Percentiles rank a stretch among this genome's conserved stretches.
Conservation (phyloP, 2,888 invertebrate species). For the Lycaena phlaeas region DNA sequence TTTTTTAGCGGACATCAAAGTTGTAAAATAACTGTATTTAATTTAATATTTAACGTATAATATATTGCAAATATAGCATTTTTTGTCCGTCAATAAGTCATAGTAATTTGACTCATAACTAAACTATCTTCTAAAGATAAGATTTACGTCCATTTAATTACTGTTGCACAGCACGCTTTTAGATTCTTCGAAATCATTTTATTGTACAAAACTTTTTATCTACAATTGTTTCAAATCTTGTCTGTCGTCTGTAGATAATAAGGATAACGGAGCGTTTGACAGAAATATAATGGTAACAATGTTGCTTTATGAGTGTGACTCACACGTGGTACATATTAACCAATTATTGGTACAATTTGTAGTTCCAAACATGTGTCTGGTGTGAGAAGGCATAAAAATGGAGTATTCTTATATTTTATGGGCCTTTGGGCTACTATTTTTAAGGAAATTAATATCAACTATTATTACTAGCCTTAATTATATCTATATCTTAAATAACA, state of each 20-base stretch:
- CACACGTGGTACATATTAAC: neutral
- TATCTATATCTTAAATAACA: too few relatives aligned
- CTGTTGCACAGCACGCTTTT: slow-evolving; percentile 17
- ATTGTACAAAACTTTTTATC: slow-evolving; percentile 1
- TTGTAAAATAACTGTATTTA: too few relatives aligned
- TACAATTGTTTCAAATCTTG: slow-evolving; percentile 4
- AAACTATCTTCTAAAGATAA: neutral
- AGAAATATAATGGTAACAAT: neutral
- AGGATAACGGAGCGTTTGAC: neutral
- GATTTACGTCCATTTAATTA: neutral
- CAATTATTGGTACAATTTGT: slow-evolving; percentile 3
- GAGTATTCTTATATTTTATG: too few relatives aligned
- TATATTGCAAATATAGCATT: too few relatives aligned
- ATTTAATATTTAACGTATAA: too few relatives aligned
- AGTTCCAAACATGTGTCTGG: neutral
- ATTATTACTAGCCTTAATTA: too few relatives aligned
- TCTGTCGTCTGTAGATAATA: neutral
- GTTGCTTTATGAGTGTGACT: neutral
- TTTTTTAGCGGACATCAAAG: too few relatives aligned
- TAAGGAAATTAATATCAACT: too few relatives aligned
- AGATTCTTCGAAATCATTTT: neutral
- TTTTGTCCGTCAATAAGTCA: too few relatives aligned
- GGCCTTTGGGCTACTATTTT: too few relatives aligned
- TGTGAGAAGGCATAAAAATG: too few relatives aligned
- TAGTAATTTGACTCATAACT: slow-evolving; percentile 35